These are phyloP conservation scores for Gallinago media DNA, from an alignment of 2,113 vertebrate genomes.

Conservation along the genomic window DNA sequence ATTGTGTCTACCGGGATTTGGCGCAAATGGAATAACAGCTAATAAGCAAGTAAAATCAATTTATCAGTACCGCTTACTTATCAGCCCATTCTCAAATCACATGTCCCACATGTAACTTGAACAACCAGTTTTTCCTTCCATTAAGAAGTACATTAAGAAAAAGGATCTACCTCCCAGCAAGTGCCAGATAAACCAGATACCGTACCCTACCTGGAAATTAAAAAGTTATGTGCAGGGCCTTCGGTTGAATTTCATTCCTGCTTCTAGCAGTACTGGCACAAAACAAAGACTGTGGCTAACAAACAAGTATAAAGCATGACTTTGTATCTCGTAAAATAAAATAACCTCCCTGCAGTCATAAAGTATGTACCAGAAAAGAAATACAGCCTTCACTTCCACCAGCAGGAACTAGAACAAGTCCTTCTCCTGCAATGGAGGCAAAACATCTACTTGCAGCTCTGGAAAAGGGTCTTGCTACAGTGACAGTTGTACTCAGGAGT, in stretches of 20 bases:
- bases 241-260: background rate
- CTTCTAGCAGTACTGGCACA: background rate
- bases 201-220: background rate
- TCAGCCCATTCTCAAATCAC: constrained; percentile 28
- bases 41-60: constrained; percentile 16
- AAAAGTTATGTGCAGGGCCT: background rate
- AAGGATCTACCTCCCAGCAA: background rate
- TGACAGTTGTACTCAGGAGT: background rate
- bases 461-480: background rate
- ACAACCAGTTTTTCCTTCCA: constrained; percentile 19
- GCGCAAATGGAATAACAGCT: background rate
- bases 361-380: background rate
- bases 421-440: background rate
- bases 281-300: background rate
- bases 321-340: background rate
- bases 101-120: background rate
- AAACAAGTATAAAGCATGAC: background rate
- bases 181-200: background rate
- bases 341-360: background rate
- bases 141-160: constrained; percentile 6
- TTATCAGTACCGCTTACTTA: constrained; percentile 24
- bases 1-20: background rate
- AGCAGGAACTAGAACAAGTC: background rate
- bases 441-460: background rate
- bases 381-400: background rate